Conservation (phyloP, 2,797 vertebrate genomes). For the Etheostoma nigrum region DNA sequence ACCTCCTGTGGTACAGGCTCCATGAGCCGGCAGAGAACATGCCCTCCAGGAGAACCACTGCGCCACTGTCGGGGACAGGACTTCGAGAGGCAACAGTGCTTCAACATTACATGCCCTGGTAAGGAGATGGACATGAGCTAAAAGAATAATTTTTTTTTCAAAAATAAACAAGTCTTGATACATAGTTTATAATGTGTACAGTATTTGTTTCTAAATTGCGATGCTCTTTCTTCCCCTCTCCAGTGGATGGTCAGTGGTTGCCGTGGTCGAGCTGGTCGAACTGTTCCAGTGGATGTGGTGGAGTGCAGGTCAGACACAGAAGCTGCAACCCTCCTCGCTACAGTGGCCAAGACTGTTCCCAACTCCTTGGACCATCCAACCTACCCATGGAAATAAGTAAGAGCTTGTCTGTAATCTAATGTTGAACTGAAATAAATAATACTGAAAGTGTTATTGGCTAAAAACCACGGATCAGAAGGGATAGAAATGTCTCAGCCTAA, state of each 20-base stretch:
- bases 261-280: slow-evolving; percentile 90
- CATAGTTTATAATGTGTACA: not conserved
- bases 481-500: not conserved
- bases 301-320: slow-evolving; percentile 83
- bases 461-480: not conserved
- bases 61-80: slow-evolving; percentile 82
- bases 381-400: slow-evolving; percentile 85
- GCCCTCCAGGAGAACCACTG: slow-evolving; percentile 76
- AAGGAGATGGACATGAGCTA: slow-evolving; percentile 15
- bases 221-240: not conserved
- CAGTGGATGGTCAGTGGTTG: slow-evolving; percentile 90
- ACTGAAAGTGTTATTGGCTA: not conserved
- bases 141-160: not conserved
- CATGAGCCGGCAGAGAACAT: slow-evolving; percentile 81
- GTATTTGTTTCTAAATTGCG: not conserved
- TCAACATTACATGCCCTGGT: slow-evolving; percentile 88
- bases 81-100: slow-evolving; percentile 86
- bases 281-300: slow-evolving; percentile 86
- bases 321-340: slow-evolving; percentile 86
- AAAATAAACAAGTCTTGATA: not conserved
- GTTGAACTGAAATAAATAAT: not conserved
- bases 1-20: slow-evolving; percentile 85
- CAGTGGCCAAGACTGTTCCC: slow-evolving; percentile 84
- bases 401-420: slow-evolving; percentile 37
- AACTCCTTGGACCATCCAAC: slow-evolving; percentile 67